Percentiles rank a stretch among this genome's conserved stretches.
Evolutionary conservation across 2,113 vertebrate genomes (phyloP).

Genomic region (Acrocephalus arundinaceus): DNA sequence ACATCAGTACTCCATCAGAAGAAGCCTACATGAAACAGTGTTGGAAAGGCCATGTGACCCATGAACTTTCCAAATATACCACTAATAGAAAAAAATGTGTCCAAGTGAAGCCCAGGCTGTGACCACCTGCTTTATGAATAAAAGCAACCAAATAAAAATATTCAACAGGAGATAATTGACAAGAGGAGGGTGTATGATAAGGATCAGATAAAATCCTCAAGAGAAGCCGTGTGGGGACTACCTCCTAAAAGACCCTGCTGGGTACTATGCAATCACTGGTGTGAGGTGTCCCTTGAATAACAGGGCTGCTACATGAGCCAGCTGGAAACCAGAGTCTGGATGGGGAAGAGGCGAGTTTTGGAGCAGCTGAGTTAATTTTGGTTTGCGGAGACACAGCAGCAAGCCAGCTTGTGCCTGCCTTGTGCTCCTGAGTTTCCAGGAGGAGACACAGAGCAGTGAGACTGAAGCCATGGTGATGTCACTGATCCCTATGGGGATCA

Average conservation of each 20-base stretch:
- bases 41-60: neutral
- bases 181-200: neutral
- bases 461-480: neutral
- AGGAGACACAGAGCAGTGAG: neutral
- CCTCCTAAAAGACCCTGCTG: neutral
- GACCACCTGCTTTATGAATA: neutral
- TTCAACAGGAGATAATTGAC: neutral
- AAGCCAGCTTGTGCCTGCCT: neutral
- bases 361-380: neutral
- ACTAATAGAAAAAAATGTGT: neutral
- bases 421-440: neutral
- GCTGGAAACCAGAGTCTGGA: neutral
- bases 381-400: fast-evolving
- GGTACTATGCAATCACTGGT: fast-evolving
- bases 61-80: neutral
- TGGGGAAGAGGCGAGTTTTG: fast-evolving
- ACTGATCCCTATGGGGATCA: fast-evolving
- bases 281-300: neutral
- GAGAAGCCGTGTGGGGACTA: neutral
- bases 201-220: neutral
- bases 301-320: fast-evolving
- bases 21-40: neutral
- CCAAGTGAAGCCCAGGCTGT: neutral
- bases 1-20: fast-evolving
- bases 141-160: neutral